A percentile compares a stretch with the other conserved stretches of the same genome.
These are phyloP conservation scores for Fringilla coelebs DNA, from an alignment of 2,797 vertebrate species.

Conservation along the genomic window DNA sequence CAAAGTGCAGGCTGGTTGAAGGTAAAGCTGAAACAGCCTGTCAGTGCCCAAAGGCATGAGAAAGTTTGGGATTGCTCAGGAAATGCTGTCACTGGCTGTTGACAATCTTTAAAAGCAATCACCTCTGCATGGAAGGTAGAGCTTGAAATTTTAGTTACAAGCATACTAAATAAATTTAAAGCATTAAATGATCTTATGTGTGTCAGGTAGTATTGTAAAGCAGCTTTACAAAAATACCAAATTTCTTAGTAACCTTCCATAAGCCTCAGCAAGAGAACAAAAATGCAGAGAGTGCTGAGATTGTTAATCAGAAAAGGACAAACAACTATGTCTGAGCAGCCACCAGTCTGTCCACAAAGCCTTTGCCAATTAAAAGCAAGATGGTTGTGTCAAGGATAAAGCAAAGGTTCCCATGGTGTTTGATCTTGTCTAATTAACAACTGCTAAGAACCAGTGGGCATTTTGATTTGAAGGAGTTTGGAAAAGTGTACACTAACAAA, in stretches of 20 bases:
- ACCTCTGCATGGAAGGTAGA: not conserved
- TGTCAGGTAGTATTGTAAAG: not conserved
- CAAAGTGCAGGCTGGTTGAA: not conserved
- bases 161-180: not conserved
- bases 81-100: not conserved
- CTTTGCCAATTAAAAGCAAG: slow-evolving; percentile 17
- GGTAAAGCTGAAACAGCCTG: not conserved
- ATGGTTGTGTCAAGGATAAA: not conserved
- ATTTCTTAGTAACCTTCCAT: not conserved
- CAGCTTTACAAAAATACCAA: not conserved
- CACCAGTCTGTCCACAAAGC: not conserved
- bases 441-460: not conserved
- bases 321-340: not conserved
- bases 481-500: not conserved
- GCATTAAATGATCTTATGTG: not conserved
- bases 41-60: not conserved
- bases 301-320: not conserved
- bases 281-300: not conserved
- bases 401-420: not conserved
- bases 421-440: slow-evolving; percentile 30
- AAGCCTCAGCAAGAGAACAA: not conserved
- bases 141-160: not conserved
- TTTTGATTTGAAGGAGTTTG: not conserved
- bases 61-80: not conserved
- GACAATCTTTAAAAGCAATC: not conserved